Evolutionary conservation across 35 echinoderm and acorn worm species (phyloP).

Genomic region (Eucidaris tribuloides): DNA sequence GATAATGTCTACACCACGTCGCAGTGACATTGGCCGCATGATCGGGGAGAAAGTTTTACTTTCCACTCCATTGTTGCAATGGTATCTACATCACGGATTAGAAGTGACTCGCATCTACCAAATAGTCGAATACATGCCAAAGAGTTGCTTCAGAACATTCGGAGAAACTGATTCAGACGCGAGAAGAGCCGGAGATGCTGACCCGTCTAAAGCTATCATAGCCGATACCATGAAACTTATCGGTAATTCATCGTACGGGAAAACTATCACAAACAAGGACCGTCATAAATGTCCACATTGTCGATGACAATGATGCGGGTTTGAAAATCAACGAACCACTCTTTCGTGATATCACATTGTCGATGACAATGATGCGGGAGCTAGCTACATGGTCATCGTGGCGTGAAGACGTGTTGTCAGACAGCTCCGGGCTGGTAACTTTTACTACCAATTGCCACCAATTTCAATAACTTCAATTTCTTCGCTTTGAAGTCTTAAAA

Average conservation of each 20-base stretch:
- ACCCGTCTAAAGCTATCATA: conserved; percentile 2
- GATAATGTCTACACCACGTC: neutral
- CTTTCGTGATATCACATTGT: neutral
- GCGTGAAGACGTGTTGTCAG: no score
- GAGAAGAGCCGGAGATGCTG: neutral
- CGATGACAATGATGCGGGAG: neutral
- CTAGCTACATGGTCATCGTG: no score
- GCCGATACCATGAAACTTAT: conserved; percentile 15
- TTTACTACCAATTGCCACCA: no score
- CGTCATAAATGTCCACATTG: neutral
- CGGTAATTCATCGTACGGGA: conserved; percentile 19
- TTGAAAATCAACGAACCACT: neutral
- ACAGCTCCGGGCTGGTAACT: no score
- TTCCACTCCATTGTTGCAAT: neutral
- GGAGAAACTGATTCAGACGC: neutral
- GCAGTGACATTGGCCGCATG: conserved; percentile 11
- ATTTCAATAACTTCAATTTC: neutral
- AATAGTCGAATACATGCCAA: neutral
- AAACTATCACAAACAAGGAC: neutral
- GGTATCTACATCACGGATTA: neutral
- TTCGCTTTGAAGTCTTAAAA: neutral
- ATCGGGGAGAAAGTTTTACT: conserved; percentile 6
- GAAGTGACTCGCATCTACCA: neutral
- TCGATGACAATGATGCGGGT: neutral
- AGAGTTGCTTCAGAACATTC: conserved; percentile 1